Evolutionary conservation across 92 coral and sea anemone species (phyloP), one percentile per base, ranked within the genome.

Genomic region (Siderastrea radians): DNA sequence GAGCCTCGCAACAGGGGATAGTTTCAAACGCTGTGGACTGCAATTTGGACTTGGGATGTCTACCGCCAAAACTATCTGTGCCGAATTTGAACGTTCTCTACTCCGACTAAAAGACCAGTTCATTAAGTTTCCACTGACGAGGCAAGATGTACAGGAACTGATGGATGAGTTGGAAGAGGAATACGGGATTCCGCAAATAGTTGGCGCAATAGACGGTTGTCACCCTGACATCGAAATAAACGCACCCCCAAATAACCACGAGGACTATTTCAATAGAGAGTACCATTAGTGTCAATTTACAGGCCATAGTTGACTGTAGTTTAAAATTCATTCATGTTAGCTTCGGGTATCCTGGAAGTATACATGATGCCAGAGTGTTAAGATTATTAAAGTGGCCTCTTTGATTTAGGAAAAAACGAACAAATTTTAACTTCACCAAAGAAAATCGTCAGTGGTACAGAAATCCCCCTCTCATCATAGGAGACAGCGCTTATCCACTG

Each of bases 401-500:
- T 26, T 26, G 38, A 26, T 26, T 26, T 26, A 16, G 88, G 77
- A n/a, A 80, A 84, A 72, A 84, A 84, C n/a, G 62, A 84, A 73
- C 81, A 80, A 75, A 66, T 85, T 49, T 78, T 85, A 16, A 46
- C 77, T 15, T 78, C 75, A 3, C 89, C 89, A 47, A 85, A 47
- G 53, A 75, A 52, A 66, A n/a, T 26, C 8, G 69, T 85, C 51
- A 85, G 78, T 68, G 89, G 83, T 5, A 79, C 72, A 62, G 83
- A 54, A 70, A 69, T 87, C 47, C 67, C 61, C 91, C 94, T 48
- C 79, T 91, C 47, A 70, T 91, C 76, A 75, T 77, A 68, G 88
- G 78, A 47, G 91, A 91, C 88, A 87, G 91, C 17, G 77, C 94
- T 10, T 91, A 91, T 68, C 85, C 80, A 48, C 91, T 91, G 54